These are phyloP conservation scores for Danio aesculapii DNA, from an alignment of 2,797 vertebrate genomes.

Conservation along the genomic window DNA sequence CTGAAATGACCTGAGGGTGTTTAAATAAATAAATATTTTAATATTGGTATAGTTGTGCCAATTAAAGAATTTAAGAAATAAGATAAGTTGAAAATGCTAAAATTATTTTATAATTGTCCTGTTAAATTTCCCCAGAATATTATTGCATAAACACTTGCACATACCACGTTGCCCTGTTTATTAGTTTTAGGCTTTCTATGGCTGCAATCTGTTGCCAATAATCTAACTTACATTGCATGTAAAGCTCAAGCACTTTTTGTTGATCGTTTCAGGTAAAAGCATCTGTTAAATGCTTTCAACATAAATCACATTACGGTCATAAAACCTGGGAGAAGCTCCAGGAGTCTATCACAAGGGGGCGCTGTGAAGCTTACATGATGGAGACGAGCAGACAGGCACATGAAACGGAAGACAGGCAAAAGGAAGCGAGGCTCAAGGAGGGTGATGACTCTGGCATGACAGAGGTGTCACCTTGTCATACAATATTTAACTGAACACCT, in stretches of 20 bases:
- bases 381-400: not conserved
- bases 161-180: not conserved
- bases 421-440: constrained; percentile 36
- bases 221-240: not conserved
- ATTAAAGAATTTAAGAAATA: not conserved
- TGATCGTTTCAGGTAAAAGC: not conserved
- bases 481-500: constrained; percentile 61
- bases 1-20: not conserved
- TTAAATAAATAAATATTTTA: not conserved
- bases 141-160: not conserved
- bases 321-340: not conserved
- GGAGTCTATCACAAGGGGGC: constrained; percentile 35
- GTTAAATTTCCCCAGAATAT: not conserved
- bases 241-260: not conserved
- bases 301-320: not conserved
- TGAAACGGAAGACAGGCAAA: constrained; percentile 8
- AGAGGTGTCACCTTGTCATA: constrained; percentile 61
- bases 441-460: constrained; percentile 50
- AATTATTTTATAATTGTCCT: not conserved
- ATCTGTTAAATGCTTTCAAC: constrained; percentile 6
- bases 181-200: not conserved
- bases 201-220: not conserved
- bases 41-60: not conserved
- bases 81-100: not conserved
- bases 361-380: constrained; percentile 26